Percentiles rank a stretch among this genome's conserved stretches.
phyloP scores from a whole-genome alignment of 2,888 invertebrate species.

The Dasypolia templi region DNA sequence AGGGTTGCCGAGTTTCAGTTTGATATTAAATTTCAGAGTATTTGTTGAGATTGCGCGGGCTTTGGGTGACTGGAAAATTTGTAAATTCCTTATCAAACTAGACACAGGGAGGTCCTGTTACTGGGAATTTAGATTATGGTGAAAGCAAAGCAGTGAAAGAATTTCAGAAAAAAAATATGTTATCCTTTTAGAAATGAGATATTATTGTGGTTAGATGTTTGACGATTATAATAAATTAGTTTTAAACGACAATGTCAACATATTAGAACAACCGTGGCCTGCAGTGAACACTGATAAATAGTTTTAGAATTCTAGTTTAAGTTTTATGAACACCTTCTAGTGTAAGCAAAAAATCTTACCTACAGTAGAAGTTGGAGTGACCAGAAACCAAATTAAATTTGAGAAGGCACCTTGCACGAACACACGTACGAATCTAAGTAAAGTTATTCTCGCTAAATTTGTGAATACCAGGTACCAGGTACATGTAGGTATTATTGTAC shows the following conservation, averaged over 20 bases:
- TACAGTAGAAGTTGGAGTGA: background rate
- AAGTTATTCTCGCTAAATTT: background rate
- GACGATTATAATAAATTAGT: background rate
- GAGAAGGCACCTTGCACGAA: background rate
- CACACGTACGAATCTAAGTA: background rate
- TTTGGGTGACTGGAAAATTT: slow-evolving; percentile 19
- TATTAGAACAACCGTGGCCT: too few relatives aligned
- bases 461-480: background rate
- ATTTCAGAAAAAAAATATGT: background rate
- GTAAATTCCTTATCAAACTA: slow-evolving; percentile 9
- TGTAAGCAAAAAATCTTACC: background rate
- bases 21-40: slow-evolving; percentile 1
- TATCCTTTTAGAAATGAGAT: background rate
- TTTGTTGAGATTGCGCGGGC: slow-evolving; percentile 17
- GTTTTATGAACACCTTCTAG: too few relatives aligned
- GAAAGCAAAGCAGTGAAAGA: background rate
- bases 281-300: too few relatives aligned
- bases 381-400: background rate
- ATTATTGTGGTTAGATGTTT: background rate
- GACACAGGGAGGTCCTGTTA: background rate
- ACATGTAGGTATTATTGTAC: too few relatives aligned
- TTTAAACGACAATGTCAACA: too few relatives aligned
- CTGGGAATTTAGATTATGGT: background rate
- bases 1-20: slow-evolving; percentile 11
- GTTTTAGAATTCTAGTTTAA: too few relatives aligned